These are phyloP conservation scores for Galeopsomyia nigrocyanea DNA, from an alignment of 2,888 invertebrate genomes.

Conservation along the genomic window DNA sequence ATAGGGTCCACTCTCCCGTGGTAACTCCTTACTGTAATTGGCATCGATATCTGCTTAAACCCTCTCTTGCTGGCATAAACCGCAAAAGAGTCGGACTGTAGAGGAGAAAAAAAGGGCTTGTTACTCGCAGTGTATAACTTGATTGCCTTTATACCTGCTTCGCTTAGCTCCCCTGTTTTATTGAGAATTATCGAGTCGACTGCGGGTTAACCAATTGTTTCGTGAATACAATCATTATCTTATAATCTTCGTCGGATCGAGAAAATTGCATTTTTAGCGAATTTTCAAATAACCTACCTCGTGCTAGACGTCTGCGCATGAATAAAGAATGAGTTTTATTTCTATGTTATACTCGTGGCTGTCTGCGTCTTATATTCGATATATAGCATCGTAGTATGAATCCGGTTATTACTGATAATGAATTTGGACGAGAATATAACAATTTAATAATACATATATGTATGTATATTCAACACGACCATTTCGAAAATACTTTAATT, in stretches of 20 bases:
- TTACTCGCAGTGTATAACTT: slow-evolving; percentile 45
- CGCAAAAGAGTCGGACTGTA: slow-evolving; percentile 20
- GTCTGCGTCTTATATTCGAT: no score
- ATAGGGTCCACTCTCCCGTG: slow-evolving; percentile 13
- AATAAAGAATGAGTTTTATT: no score
- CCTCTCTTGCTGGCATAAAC: slow-evolving; percentile 10
- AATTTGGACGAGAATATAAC: no score
- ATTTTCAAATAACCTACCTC: not conserved
- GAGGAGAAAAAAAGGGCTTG: not conserved
- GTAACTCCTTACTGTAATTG: slow-evolving; percentile 33
- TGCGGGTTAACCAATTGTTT: not conserved
- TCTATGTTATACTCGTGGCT: no score
- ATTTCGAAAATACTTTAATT: no score
- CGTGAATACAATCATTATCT: not conserved
- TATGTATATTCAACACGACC: no score
- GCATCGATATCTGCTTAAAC: slow-evolving; percentile 42
- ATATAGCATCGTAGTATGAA: no score
- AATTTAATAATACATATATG: no score
- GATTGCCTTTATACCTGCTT: slow-evolving; percentile 25
- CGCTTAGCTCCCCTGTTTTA: no score
- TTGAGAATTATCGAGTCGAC: not conserved
- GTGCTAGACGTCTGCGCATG: not conserved
- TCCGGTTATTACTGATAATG: no score
- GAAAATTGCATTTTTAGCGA: not conserved
- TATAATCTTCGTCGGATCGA: not conserved